Evolutionary conservation across 1,140 invertebrate species (phyloP).

Genomic region (Nomia melanderi): DNA sequence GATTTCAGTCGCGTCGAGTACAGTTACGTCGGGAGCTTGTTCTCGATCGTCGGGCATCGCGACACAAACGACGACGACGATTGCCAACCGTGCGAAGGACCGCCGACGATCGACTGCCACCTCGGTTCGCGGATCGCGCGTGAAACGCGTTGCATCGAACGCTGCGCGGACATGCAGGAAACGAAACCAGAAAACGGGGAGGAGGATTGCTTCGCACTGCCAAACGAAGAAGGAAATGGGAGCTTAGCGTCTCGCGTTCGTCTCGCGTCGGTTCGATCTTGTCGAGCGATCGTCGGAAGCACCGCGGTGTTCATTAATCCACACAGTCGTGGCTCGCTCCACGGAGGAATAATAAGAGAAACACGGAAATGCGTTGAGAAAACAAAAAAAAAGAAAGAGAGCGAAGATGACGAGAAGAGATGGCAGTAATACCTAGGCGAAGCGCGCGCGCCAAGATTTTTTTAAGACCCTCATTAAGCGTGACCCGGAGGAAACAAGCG

Average conservation of each 20-base stretch:
- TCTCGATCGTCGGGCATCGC: too few species aligned
- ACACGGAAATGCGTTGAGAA: constrained; percentile 8
- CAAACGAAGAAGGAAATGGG: constrained; percentile 45
- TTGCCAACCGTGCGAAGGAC: too few species aligned
- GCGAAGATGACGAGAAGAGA: too few species aligned
- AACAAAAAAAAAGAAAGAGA: not conserved
- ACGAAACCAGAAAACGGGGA: not conserved
- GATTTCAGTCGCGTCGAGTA: too few species aligned
- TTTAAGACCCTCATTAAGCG: constrained; percentile 28
- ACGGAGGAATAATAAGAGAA: not conserved
- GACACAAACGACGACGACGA: not conserved
- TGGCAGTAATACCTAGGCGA: constrained; percentile 2
- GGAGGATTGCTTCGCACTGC: constrained; percentile 51
- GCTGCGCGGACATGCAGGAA: constrained; percentile 7
- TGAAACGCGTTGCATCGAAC: constrained; percentile 28
- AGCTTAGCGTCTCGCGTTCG: constrained; percentile 44
- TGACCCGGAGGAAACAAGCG: constrained; percentile 32
- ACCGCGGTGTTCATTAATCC: constrained; percentile 66
- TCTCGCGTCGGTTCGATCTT: constrained; percentile 42
- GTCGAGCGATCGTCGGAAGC: constrained; percentile 58
- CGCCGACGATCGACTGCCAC: not conserved
- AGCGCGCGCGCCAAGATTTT: constrained; percentile 39
- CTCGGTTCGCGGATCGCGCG: constrained; percentile 10
- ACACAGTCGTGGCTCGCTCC: constrained; percentile 51
- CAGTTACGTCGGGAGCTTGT: too few species aligned